Evolutionary conservation across 2,797 vertebrate species (phyloP), one percentile per base, ranked within the genome.

Genomic region (Manis javanica): DNA sequence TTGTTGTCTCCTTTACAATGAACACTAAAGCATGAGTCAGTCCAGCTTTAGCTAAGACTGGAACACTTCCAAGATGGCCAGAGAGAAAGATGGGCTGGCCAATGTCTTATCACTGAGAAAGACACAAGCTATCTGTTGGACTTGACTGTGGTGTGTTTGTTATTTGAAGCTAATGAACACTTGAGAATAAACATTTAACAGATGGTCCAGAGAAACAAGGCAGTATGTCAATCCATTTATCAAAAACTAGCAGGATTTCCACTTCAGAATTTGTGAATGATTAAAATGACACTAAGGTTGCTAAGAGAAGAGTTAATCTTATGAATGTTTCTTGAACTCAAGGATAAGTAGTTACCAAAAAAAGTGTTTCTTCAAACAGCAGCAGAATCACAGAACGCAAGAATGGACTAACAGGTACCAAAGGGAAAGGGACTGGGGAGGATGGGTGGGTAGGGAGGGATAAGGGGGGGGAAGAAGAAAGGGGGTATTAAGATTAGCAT

Each of bases 131-230:
- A 66, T 92, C 71, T 94, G 37, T 77, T 79, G 81, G 84, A 81
- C 82, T 21, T 42, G 74, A 79, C 72, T 78, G 9, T 29, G 24
- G 24, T 79, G 5, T 39, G 51, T 55, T 37, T 95, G 71, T 69
- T 97, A 85, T 37, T 85, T 61, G 69, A 97, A 96, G 66, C 66
- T 94, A 87, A 78, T 71, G 84, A 97, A 96, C 26, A 94, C 49
- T 61, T 91, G 64, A 95, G 90, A 93, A 61, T 42, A 84, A 96
- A 46, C 34, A 79, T 87, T 97, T 95, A 90, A 90, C n/a, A 96
- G 84, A 90, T 21, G 68, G 39, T 34, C 39, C 23, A 64, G 64
- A 79, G 84, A 96, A 97, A 96, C 72, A 78, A 87, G 79, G 63
- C 18, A 92, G 68, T 66, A 95, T 77, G 49, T 91, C 86, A 97